These are phyloP conservation scores for Busseola fusca DNA, from an alignment of 2,888 invertebrate genomes.

Conservation along the genomic window DNA sequence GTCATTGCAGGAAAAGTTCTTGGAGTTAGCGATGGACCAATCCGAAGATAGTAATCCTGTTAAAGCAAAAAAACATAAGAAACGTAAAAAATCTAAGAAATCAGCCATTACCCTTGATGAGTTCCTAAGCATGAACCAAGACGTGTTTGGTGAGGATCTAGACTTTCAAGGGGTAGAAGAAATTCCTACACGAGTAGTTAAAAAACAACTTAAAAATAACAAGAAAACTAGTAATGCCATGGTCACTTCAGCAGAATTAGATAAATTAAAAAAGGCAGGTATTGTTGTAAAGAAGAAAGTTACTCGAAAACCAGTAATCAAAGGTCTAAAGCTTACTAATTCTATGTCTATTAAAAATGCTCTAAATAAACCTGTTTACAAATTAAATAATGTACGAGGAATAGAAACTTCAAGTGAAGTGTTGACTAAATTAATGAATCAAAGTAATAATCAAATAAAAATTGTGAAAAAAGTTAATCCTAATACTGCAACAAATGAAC, in stretches of 20 bases:
- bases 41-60: constrained; percentile 69
- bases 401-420: constrained; percentile 75
- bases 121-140: constrained; percentile 86
- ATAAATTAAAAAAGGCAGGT: constrained; percentile 82
- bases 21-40: constrained; percentile 79
- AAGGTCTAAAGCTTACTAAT: constrained; percentile 41
- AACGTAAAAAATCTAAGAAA: constrained; percentile 85
- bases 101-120: constrained; percentile 84
- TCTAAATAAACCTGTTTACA: constrained; percentile 34
- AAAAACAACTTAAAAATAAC: constrained; percentile 75
- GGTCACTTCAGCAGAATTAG: constrained; percentile 72
- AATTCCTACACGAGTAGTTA: constrained; percentile 81
- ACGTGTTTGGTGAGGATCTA: constrained; percentile 85
- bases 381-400: constrained; percentile 56
- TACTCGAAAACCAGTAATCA: constrained; percentile 44
- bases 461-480: constrained; percentile 76
- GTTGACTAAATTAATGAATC: constrained; percentile 80
- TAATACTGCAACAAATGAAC: constrained; percentile 50
- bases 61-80: constrained; percentile 83
- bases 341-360: constrained; percentile 31
- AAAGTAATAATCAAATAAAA: constrained; percentile 83
- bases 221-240: constrained; percentile 68
- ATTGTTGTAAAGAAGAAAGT: constrained; percentile 80
- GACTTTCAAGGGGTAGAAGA: constrained; percentile 85
- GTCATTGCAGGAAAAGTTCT: constrained; percentile 78